phyloP scores from a whole-genome alignment of 37 sponge, comb jelly and placozoan genomes.

The Halichondria panicea region DNA sequence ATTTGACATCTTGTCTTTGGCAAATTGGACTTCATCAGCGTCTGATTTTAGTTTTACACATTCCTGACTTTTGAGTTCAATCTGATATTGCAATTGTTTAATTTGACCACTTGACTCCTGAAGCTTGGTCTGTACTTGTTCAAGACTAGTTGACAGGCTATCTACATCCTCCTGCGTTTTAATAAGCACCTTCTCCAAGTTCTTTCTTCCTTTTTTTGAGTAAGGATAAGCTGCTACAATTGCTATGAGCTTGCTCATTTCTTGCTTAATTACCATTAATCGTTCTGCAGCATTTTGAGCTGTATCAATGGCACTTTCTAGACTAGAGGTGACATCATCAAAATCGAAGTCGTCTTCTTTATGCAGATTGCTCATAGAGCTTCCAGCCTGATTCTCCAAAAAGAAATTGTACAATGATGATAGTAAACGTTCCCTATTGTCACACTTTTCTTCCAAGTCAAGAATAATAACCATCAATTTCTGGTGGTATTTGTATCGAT shows the following conservation, averaged over 20 bases:
- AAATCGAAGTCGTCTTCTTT: constrained; percentile 43
- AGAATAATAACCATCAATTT: constrained; percentile 48
- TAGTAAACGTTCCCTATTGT: constrained; percentile 38
- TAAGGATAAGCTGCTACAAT: constrained; percentile 53
- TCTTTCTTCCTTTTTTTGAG: constrained; percentile 65
- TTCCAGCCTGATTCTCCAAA: constrained; percentile 31
- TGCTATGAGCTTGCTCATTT: constrained; percentile 55
- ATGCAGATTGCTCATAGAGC: constrained; percentile 6
- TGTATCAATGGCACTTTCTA: constrained; percentile 54
- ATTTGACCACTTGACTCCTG: constrained; percentile 26
- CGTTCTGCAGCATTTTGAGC: constrained; percentile 31
- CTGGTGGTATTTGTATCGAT: constrained; percentile 50
- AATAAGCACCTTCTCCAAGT: constrained; percentile 71
- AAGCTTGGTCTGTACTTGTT: constrained; percentile 13
- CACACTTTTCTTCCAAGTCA: constrained; percentile 49
- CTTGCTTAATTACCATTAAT: constrained; percentile 47
- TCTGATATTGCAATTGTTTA: constrained; percentile 41
- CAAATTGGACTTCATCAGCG: constrained; percentile 28
- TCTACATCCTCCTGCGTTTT: constrained; percentile 69
- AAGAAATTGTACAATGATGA: constrained; percentile 52
- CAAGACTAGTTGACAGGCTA: constrained; percentile 14
- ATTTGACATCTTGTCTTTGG: constrained; percentile 33
- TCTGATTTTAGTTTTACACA: constrained; percentile 28
- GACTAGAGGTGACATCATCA: constrained; percentile 39
- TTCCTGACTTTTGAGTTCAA: constrained; percentile 54